Evolutionary conservation across 2,888 invertebrate genomes (phyloP).

Genomic region (Baronia brevicornis): DNA sequence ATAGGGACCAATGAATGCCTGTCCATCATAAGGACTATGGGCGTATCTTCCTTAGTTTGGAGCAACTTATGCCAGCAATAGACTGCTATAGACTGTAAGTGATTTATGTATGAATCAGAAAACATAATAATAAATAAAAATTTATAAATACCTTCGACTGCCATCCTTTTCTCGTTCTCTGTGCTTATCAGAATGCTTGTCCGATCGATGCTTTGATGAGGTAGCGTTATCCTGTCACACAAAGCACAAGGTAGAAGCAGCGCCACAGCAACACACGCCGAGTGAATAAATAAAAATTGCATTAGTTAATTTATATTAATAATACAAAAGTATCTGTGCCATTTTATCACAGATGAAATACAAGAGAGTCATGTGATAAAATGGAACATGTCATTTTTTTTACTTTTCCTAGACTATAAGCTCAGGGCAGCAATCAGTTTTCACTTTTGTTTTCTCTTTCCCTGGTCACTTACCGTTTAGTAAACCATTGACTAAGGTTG

Average conservation of each 20-base stretch:
- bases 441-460: conserved; percentile 48
- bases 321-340: conserved; percentile 45
- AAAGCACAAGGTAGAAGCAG: conserved; percentile 78
- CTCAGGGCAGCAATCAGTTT: conserved; percentile 30
- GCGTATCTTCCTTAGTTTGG: too few species aligned
- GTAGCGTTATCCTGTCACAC: conserved; percentile 76
- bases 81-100: not conserved
- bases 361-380: conserved; percentile 36
- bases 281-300: conserved; percentile 73
- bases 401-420: conserved; percentile 50
- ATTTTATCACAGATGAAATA: conserved; percentile 41
- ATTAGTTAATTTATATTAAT: conserved; percentile 63
- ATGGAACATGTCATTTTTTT: conserved; percentile 46
- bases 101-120: not conserved
- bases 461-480: conserved; percentile 80
- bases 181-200: conserved; percentile 74
- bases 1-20: too few species aligned
- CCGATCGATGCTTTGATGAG: conserved; percentile 73
- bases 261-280: conserved; percentile 76
- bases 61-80: not conserved
- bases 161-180: conserved; percentile 61
- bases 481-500: conserved; percentile 77
- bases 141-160: conserved; percentile 46
- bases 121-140: not conserved
- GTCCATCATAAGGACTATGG: too few species aligned